phyloP scores from a whole-genome alignment of 2,888 invertebrate species.

The Scaptomyza parva region DNA sequence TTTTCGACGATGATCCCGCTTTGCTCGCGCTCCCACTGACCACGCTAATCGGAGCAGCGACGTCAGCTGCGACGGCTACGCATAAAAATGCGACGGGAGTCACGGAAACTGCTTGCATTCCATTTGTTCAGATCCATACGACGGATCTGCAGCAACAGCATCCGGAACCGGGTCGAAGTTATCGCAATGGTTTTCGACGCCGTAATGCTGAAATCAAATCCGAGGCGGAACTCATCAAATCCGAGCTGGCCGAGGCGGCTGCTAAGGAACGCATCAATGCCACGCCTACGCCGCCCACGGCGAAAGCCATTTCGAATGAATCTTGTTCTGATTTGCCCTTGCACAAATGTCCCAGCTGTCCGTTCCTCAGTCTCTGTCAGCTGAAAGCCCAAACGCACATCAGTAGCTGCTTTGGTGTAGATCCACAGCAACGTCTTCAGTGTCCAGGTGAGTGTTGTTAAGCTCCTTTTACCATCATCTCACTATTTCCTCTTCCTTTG shows the following conservation, averaged over 20 bases:
- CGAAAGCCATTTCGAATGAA: constrained; percentile 27
- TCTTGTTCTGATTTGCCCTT: constrained; percentile 32
- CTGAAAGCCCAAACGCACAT: constrained; percentile 55
- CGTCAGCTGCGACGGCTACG: constrained; percentile 9
- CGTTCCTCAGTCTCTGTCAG: constrained; percentile 78
- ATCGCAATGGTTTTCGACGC: constrained; percentile 80
- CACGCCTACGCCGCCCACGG: constrained; percentile 79
- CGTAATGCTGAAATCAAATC: constrained; percentile 81
- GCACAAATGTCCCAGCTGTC: constrained; percentile 80
- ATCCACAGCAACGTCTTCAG: constrained; percentile 85
- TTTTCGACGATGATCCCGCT: constrained; percentile 68
- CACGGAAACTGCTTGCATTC: constrained; percentile 54
- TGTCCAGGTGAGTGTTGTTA: constrained; percentile 86
- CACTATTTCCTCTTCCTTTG: background rate
- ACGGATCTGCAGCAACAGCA: constrained; percentile 81
- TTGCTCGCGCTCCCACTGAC: constrained; percentile 35
- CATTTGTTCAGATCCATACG: constrained; percentile 83
- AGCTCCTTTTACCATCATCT: background rate
- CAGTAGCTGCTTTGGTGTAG: constrained; percentile 45
- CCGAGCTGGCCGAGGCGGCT: constrained; percentile 77
- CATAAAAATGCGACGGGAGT: constrained; percentile 22
- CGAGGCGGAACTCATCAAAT: constrained; percentile 84
- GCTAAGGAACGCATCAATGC: constrained; percentile 77
- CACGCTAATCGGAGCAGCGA: constrained; percentile 10
- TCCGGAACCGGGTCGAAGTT: constrained; percentile 72